A percentile compares a stretch with the other conserved stretches of the same genome.
phyloP scores from a whole-genome alignment of 2,113 vertebrate genomes.

The Chloebia gouldiae region DNA sequence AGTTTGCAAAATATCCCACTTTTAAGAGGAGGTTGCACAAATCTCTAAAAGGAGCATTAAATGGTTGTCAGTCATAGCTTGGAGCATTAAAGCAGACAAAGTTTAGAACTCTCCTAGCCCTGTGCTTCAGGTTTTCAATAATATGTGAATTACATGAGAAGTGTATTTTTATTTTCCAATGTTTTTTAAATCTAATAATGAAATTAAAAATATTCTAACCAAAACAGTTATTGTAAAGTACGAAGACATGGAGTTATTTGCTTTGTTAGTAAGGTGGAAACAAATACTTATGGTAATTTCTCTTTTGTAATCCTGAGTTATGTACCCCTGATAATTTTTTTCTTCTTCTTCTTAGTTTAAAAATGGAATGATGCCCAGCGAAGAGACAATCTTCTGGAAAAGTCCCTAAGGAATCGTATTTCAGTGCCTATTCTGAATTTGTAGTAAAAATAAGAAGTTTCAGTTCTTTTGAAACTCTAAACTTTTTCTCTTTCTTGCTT shows the following conservation, averaged over 20 bases:
- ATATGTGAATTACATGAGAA: background rate
- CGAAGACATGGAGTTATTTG: background rate
- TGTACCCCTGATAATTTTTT: background rate
- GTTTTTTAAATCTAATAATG: background rate
- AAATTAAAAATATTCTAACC: background rate
- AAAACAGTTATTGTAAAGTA: background rate
- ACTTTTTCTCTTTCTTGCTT: conserved; percentile 59
- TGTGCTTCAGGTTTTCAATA: background rate
- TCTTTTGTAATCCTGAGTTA: background rate
- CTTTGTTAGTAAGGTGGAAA: background rate
- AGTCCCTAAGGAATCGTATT: conserved; percentile 75
- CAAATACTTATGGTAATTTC: background rate
- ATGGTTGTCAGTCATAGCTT: background rate
- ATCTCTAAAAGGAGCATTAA: background rate
- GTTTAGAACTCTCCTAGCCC: background rate
- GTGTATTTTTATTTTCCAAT: background rate
- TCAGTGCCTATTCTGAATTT: conserved; percentile 83
- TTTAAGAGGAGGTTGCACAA: background rate
- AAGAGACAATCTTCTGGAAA: conserved; percentile 81
- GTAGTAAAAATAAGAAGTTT: conserved; percentile 71
- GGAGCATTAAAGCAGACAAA: background rate
- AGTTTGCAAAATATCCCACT: background rate
- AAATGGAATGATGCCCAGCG: conserved; percentile 60
- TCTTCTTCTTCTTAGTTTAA: conserved; percentile 54
- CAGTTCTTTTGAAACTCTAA: conserved; percentile 79